phyloP scores from a whole-genome alignment of 2,888 invertebrate genomes.

The Linnaemya tessellans region DNA sequence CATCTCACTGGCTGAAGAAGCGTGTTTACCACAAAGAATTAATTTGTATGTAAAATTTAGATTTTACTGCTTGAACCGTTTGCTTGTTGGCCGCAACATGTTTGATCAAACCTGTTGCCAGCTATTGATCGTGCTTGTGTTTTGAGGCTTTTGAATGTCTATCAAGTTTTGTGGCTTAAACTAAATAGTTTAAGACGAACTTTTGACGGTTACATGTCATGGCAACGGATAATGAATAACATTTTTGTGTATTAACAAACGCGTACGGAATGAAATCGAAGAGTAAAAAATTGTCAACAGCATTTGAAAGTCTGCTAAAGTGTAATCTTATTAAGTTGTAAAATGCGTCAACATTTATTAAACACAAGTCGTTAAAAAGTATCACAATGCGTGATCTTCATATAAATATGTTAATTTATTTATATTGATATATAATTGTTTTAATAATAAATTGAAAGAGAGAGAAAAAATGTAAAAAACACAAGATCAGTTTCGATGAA shows the following conservation, averaged over 20 bases:
- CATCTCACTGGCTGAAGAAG: constrained; percentile 21
- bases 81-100: constrained; percentile 22
- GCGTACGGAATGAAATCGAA: constrained; percentile 7
- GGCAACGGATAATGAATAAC: constrained; percentile 64
- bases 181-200: constrained; percentile 77
- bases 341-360: constrained; percentile 38
- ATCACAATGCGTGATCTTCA: constrained; percentile 9
- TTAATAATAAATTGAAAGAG: not conserved
- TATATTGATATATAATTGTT: not conserved
- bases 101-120: constrained; percentile 45
- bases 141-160: constrained; percentile 30
- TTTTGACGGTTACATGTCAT: constrained; percentile 72
- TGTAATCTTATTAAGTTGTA: constrained; percentile 2
- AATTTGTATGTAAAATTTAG: constrained; percentile 6
- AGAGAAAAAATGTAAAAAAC: not conserved
- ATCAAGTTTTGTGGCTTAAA: constrained; percentile 57
- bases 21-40: constrained; percentile 58
- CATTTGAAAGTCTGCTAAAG: constrained; percentile 36
- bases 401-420: constrained; percentile 45
- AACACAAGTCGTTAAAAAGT: not conserved
- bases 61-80: not conserved
- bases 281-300: not conserved
- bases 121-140: constrained; percentile 5
- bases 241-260: not conserved
- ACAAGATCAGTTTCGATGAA: constrained; percentile 11